phyloP scores from a whole-genome alignment of 1,140 invertebrate genomes.

The Apis cerana region DNA sequence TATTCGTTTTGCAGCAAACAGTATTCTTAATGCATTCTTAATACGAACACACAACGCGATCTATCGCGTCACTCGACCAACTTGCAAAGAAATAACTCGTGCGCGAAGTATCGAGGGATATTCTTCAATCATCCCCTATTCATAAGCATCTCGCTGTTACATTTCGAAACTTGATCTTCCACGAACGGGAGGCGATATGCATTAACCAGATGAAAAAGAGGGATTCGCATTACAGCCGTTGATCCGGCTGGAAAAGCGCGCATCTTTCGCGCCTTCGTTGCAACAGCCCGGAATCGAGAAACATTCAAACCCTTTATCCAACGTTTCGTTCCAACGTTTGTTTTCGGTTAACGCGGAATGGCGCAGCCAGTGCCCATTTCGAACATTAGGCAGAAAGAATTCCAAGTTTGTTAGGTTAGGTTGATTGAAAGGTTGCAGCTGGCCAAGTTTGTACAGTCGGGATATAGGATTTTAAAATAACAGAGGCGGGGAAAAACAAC shows the following conservation, averaged over 20 bases:
- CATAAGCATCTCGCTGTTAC: no score
- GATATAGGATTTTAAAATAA: not conserved
- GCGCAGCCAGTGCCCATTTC: not conserved
- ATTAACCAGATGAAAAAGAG: conserved; percentile 62
- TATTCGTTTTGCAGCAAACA: conserved; percentile 3
- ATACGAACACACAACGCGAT: no score
- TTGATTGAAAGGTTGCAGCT: no score
- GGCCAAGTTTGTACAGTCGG: no score
- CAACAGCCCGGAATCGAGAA: not conserved
- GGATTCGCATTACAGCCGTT: conserved; percentile 43
- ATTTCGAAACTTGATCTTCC: conserved; percentile 31
- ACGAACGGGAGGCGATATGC: conserved; percentile 47
- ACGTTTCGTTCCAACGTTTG: not conserved
- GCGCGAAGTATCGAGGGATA: no score
- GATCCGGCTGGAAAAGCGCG: not conserved
- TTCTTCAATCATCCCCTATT: no score
- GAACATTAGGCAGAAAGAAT: not conserved
- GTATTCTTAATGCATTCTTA: not conserved
- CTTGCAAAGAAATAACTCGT: no score
- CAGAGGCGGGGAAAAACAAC: not conserved
- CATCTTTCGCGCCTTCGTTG: not conserved
- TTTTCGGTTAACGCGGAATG: not conserved
- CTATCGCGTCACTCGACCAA: not conserved
- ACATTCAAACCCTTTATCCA: no score
- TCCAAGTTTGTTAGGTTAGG: no score